These are phyloP conservation scores for Ametastegia equiseti DNA, from an alignment of 2,888 invertebrate species.

Conservation along the genomic window DNA sequence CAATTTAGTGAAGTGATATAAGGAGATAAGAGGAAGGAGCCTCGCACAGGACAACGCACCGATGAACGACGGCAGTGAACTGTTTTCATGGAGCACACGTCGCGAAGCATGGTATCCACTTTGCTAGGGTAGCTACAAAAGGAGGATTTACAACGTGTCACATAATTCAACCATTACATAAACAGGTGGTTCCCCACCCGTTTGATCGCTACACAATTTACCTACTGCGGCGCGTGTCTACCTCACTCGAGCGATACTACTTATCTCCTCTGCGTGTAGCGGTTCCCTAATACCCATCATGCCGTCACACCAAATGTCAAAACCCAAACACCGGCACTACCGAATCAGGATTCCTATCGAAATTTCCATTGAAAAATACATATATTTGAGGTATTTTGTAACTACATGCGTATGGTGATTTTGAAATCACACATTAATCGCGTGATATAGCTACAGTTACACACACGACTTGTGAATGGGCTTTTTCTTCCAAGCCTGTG, in stretches of 20 bases:
- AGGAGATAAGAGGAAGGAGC: background rate
- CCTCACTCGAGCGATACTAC: slow-evolving; percentile 37
- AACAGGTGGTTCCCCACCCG: slow-evolving; percentile 41
- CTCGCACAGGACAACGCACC: background rate
- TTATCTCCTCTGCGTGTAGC: slow-evolving; percentile 19
- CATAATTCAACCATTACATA: slow-evolving; percentile 45
- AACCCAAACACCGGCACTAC: background rate
- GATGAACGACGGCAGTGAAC: slow-evolving; percentile 7
- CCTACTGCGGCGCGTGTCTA: slow-evolving; percentile 12
- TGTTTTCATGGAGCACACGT: slow-evolving; percentile 37
- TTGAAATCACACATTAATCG: background rate
- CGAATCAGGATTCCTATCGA: background rate
- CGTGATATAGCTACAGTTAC: background rate
- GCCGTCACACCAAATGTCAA: slow-evolving; percentile 17
- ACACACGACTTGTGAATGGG: too few relatives aligned
- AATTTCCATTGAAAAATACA: background rate
- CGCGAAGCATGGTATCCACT: slow-evolving; percentile 29
- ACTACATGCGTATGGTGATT: background rate
- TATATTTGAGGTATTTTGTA: too few relatives aligned
- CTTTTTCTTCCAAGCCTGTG: too few relatives aligned
- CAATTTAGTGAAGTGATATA: background rate
- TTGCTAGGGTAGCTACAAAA: slow-evolving; percentile 24
- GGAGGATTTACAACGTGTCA: slow-evolving; percentile 44
- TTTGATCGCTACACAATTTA: slow-evolving; percentile 44
- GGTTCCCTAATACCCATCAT: slow-evolving; percentile 8